Percentiles rank a stretch among this genome's conserved stretches.
Evolutionary conservation across 2,797 vertebrate genomes (phyloP).

Genomic region (Eptatretus atami): DNA sequence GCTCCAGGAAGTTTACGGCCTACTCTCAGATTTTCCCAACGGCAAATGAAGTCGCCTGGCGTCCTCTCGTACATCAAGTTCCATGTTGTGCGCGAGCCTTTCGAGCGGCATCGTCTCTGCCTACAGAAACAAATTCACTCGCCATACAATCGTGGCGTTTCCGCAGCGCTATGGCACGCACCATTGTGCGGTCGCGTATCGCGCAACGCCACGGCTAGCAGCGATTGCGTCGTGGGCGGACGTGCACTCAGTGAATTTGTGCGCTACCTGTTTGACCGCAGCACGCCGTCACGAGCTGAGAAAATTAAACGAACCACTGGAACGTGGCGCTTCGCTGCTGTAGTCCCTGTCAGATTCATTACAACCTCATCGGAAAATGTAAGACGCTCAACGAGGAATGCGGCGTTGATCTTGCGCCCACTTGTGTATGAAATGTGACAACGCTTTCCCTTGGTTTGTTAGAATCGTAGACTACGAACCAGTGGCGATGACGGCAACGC

Average conservation of each 20-base stretch:
- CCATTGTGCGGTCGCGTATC: conserved; percentile 44
- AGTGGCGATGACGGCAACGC: conserved; percentile 30
- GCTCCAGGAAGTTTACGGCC: conserved; percentile 35
- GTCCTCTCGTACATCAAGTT: conserved; percentile 68
- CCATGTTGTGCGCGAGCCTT: conserved; percentile 58
- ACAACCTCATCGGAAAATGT: conserved; percentile 65
- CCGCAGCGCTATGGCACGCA: conserved; percentile 59
- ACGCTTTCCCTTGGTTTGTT: conserved; percentile 29
- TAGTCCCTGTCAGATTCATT: conserved; percentile 69
- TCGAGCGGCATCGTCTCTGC: conserved; percentile 72
- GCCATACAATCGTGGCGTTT: conserved; percentile 62
- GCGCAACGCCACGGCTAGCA: conserved; percentile 19
- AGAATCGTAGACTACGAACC: conserved; percentile 25
- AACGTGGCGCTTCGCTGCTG: conserved; percentile 60
- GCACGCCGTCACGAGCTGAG: conserved; percentile 38
- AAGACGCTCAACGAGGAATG: conserved; percentile 52
- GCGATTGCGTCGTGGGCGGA: conserved; percentile 32
- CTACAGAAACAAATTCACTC: conserved; percentile 64
- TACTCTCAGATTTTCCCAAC: conserved; percentile 40
- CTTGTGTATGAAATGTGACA: conserved; percentile 19
- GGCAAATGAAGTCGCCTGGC: conserved; percentile 41
- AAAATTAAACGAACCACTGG: conserved; percentile 51
- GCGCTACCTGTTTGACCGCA: conserved; percentile 53
- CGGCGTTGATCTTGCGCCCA: conserved; percentile 36
- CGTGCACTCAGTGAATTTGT: conserved; percentile 53